Evolutionary conservation across 2,113 vertebrate species (phyloP).

Genomic region (Cheirogaleus medius): DNA sequence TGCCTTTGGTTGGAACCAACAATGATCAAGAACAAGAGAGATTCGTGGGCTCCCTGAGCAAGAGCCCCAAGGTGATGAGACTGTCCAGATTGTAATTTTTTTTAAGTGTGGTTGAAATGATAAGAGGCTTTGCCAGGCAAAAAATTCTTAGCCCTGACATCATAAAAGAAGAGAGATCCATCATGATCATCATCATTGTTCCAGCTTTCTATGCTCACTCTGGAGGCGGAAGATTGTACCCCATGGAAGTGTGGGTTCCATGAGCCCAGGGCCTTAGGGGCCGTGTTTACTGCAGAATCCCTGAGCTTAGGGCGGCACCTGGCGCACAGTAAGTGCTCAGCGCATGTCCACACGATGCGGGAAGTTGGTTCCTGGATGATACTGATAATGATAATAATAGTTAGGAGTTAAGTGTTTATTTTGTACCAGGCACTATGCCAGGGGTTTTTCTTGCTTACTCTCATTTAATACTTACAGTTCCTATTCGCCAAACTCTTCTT

Average conservation of each 20-base stretch:
- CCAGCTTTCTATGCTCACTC: neutral
- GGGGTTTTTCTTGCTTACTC: neutral
- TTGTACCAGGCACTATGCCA: neutral
- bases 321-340: neutral
- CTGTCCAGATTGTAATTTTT: neutral
- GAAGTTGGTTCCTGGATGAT: neutral
- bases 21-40: neutral
- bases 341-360: rapidly evolving
- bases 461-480: neutral
- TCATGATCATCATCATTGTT: neutral
- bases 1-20: neutral
- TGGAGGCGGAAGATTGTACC: neutral
- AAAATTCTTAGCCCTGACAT: neutral
- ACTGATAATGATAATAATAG: neutral
- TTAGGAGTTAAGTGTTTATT: neutral
- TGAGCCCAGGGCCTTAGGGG: too few species aligned
- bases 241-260: neutral
- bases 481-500: neutral
- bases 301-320: neutral
- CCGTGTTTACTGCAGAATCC: neutral
- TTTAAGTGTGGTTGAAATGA: neutral
- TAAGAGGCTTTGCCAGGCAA: neutral
- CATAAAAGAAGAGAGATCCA: neutral
- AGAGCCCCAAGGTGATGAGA: neutral
- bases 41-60: neutral